Conservation (phyloP, 2,113 vertebrate species). For the Aviceda subcristata region DNA sequence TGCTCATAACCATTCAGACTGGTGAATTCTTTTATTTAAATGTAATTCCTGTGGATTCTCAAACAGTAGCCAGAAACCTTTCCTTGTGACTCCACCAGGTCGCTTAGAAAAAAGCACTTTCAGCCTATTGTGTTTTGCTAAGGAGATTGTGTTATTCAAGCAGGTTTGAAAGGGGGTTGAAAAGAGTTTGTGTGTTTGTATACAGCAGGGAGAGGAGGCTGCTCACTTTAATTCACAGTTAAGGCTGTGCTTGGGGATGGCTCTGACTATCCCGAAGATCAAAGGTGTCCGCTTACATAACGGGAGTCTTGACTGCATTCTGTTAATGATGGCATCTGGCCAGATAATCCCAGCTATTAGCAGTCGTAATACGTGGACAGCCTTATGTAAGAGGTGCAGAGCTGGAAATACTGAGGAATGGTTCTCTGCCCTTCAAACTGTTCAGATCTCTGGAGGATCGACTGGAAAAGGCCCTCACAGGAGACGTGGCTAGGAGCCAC, state of each 20-base stretch:
- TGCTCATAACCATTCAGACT: not conserved
- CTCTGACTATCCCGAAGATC: not conserved
- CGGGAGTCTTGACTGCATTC: not conserved
- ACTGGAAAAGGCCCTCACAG: not conserved
- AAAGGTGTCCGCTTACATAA: not conserved
- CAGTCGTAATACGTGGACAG: not conserved
- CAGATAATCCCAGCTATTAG: not conserved
- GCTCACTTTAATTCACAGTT: not conserved
- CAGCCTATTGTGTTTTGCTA: not conserved
- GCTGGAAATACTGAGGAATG: not conserved
- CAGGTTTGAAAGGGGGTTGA: not conserved
- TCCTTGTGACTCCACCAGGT: not conserved
- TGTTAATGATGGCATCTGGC: not conserved
- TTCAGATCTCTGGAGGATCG: not conserved
- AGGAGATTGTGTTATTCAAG: not conserved
- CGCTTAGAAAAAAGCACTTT: not conserved
- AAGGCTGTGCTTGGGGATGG: not conserved
- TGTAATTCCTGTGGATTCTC: not conserved
- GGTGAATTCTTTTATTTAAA: slow-evolving; percentile 1
- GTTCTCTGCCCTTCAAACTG: not conserved
- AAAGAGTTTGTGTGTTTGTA: not conserved
- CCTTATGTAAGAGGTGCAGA: not conserved
- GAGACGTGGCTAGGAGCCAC: not conserved
- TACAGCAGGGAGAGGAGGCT: not conserved
- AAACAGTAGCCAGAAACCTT: not conserved